A percentile compares a stretch with the other conserved stretches of the same genome.
Conservation (phyloP, 2,888 invertebrate species). For the Hetaerina titia region DNA sequence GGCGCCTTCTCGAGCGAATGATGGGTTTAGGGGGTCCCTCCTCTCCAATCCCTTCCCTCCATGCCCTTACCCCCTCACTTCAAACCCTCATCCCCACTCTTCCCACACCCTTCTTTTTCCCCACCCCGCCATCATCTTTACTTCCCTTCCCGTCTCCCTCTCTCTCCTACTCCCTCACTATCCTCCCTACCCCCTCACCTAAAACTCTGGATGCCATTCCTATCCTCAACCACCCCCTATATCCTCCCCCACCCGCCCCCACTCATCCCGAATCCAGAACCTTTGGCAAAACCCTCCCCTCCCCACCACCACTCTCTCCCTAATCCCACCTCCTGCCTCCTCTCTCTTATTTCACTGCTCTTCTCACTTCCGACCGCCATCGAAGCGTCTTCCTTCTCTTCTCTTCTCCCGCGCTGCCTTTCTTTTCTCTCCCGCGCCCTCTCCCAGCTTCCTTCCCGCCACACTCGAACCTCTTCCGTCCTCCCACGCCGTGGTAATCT, state of each 20-base stretch:
- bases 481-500: not conserved
- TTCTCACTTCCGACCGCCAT: not conserved
- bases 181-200: not conserved
- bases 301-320: not conserved
- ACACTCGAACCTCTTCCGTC: not conserved
- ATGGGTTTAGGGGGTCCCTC: conserved; percentile 34
- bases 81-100: not conserved
- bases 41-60: not conserved
- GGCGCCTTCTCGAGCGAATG: conserved; percentile 55
- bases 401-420: not conserved
- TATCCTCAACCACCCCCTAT: no score
- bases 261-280: not conserved
- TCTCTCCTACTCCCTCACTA: not conserved
- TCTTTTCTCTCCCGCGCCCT: not conserved
- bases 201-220: not conserved
- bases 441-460: not conserved
- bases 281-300: not conserved
- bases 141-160: not conserved
- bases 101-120: not conserved
- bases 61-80: not conserved
- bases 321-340: not conserved
- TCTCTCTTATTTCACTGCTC: not conserved
- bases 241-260: not conserved
- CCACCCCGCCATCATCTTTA: not conserved
- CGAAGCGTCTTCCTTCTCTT: not conserved